phyloP scores from a whole-genome alignment of 2,797 vertebrate species.

The Sibirionetta formosa region DNA sequence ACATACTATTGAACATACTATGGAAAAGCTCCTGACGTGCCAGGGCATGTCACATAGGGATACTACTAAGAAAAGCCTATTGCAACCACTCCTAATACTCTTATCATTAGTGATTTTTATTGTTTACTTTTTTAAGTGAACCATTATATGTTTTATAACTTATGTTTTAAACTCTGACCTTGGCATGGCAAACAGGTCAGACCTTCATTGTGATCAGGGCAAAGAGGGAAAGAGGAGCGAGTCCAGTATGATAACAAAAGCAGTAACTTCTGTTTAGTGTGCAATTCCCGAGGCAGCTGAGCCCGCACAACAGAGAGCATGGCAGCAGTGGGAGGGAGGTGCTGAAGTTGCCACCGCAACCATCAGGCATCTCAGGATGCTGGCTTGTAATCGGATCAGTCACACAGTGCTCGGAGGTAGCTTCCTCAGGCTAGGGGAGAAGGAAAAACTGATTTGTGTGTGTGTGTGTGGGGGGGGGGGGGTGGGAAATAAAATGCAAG shows the following conservation, averaged over 20 bases:
- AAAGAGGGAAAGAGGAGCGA: neutral
- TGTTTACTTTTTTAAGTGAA: neutral
- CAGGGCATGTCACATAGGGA: neutral
- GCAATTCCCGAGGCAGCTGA: rapidly evolving
- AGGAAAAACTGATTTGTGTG: neutral
- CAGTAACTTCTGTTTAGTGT: neutral
- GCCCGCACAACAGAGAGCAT: rapidly evolving
- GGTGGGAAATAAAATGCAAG: neutral
- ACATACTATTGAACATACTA: neutral
- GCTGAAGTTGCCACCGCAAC: neutral
- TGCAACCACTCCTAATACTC: neutral
- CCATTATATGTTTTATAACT: neutral
- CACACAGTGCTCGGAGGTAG: neutral
- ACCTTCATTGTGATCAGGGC: neutral
- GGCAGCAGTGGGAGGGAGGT: neutral
- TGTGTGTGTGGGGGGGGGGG: no score
- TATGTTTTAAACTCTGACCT: neutral
- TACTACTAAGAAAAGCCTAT: neutral
- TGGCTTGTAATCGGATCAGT: neutral
- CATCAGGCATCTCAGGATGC: neutral
- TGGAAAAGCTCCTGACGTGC: neutral
- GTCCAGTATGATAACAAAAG: neutral
- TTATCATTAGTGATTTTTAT: neutral
- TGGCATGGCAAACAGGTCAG: neutral
- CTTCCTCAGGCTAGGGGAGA: neutral